phyloP scores from a whole-genome alignment of 2,888 invertebrate genomes.

The Psococerastis gibbosa region DNA sequence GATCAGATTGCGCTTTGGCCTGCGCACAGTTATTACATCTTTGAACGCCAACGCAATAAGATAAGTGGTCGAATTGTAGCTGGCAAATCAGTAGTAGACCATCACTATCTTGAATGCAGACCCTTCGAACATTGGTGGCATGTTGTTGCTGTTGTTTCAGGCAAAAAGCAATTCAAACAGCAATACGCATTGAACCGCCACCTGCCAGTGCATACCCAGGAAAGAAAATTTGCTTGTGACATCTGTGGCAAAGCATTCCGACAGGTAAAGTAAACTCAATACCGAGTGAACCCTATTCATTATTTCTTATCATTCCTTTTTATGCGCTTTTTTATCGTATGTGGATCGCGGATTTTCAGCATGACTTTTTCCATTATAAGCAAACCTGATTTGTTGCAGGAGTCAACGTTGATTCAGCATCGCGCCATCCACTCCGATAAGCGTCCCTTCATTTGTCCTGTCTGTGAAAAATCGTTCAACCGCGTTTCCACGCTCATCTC shows the following conservation, averaged over 20 bases:
- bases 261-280: constrained; percentile 17
- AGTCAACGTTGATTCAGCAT: constrained; percentile 57
- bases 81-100: too few species aligned
- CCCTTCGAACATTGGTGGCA: too few species aligned
- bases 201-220: constrained; percentile 56
- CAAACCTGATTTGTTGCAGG: constrained; percentile 41
- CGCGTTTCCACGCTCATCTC: constrained; percentile 62
- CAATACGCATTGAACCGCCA: constrained; percentile 59
- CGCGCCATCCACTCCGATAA: constrained; percentile 60
- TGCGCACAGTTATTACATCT: too few species aligned
- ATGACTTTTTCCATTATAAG: too few species aligned
- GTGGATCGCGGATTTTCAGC: too few species aligned
- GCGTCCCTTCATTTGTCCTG: constrained; percentile 51
- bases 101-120: too few species aligned
- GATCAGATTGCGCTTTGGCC: too few species aligned
- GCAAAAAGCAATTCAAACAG: constrained; percentile 52
- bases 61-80: too few species aligned
- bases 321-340: too few species aligned
- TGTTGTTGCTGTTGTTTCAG: too few species aligned
- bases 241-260: constrained; percentile 41
- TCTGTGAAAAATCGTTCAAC: constrained; percentile 59
- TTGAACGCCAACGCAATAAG: too few species aligned
- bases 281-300: not conserved
- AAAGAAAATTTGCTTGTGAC: constrained; percentile 53
- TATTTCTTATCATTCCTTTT: not conserved